These are phyloP conservation scores for Drosophila pseudoananassae DNA, from an alignment of 1,140 invertebrate species.

Conservation along the genomic window DNA sequence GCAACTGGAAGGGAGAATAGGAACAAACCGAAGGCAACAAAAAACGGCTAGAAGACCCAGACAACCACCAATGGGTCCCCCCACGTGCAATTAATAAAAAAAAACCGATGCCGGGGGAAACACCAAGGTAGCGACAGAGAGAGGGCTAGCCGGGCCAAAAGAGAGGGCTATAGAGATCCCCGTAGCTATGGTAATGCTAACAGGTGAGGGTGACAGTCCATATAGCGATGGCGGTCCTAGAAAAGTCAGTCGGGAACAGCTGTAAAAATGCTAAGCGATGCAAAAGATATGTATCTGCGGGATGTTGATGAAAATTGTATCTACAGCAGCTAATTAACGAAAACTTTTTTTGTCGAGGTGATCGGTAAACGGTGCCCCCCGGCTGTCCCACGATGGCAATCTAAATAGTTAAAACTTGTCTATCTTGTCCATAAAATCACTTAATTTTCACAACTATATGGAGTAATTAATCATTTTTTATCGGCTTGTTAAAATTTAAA, in stretches of 20 bases:
- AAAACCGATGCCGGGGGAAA: constrained; percentile 19
- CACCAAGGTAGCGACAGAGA: constrained; percentile 4
- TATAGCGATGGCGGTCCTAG: constrained; percentile 33
- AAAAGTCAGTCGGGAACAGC: constrained; percentile 35
- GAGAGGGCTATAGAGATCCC: constrained; percentile 17
- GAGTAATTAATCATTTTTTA: neutral
- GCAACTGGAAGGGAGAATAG: constrained; percentile 22
- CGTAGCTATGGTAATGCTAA: constrained; percentile 43
- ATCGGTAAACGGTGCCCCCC: neutral
- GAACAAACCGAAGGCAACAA: constrained; percentile 30
- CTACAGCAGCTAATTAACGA: constrained; percentile 25
- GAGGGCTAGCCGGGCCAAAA: neutral
- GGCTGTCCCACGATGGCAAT: constrained; percentile 2
- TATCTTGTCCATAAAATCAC: neutral
- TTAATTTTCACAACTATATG: constrained; percentile 4
- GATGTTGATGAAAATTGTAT: constrained; percentile 13
- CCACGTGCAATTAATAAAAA: constrained; percentile 62
- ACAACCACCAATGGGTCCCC: constrained; percentile 44
- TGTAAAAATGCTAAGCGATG: constrained; percentile 26
- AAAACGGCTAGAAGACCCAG: constrained; percentile 44
- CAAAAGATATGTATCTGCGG: constrained; percentile 36
- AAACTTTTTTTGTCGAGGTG: constrained; percentile 6
- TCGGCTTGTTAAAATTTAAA: neutral
- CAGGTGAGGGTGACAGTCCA: constrained; percentile 39
- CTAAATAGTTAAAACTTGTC: neutral